Base-by-base conservation (phyloP, 2,888 invertebrate genomes). In the Perizoma affinitatum region DNA sequence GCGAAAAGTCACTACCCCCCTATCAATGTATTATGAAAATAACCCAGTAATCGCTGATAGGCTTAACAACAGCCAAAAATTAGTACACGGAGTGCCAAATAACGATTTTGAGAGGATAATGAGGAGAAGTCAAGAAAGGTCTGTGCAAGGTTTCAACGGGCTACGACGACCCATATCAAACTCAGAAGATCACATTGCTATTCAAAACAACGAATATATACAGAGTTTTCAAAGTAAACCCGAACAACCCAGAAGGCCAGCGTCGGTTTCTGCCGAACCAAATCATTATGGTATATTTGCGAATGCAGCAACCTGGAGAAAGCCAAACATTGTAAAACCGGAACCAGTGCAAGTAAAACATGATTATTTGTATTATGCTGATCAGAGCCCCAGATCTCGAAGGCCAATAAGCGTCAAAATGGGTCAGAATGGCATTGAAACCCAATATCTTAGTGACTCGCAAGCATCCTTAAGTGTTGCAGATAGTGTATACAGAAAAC, bases 341-440 rank as follows among this genome's bases (percentile, higher is more conserved):
- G 90, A 91, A 68, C 84, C 89, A 63, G 84, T 86, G 45, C 88
- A 87, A 70, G 67, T 79, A 63, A 84, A 81, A 72, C 81, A 93
- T 54, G 94, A 94, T 65, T 95, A 93, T 74, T 93, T 95, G 64
- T 96, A 96, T 74, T 93, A 95, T 59, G 94, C 96, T 4, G 96
- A 96, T 83, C 94, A 95, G 69, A 94, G 94, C 63, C 96, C 96
- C 0, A 90, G 96, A 72, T 96, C 96, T 62, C 87, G 96, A 46
- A 94, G 95, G 76, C 96, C 96, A 40, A 95, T 96, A 70, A 94
- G 95, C 73, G 93, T 96, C 63, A 91, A 95, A 78, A 82, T 87
- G 79, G 88, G 87, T 76, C 87, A 84, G 78, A 87, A 84, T 67
- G 87, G 87, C 64, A 73, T 78, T 62, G 89, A 90, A 71, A 84